phyloP scores from a whole-genome alignment of 2,888 invertebrate species.

The Drosophila neonasuta region DNA sequence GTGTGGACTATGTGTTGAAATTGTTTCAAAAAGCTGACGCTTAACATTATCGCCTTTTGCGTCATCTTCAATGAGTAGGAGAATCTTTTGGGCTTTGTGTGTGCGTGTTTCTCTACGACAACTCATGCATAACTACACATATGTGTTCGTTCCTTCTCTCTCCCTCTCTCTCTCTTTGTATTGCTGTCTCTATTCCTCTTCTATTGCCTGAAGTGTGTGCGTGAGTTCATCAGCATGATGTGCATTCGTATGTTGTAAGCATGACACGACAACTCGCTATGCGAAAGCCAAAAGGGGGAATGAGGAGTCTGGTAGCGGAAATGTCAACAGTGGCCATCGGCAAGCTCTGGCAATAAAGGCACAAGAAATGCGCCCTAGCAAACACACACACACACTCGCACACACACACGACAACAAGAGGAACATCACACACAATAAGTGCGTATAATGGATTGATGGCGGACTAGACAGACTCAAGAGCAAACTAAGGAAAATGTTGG shows the following conservation, averaged over 20 bases:
- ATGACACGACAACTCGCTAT: slow-evolving; percentile 39
- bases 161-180: neutral
- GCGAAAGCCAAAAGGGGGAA: neutral
- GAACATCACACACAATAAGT: slow-evolving; percentile 41
- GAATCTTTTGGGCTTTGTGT: slow-evolving; percentile 19
- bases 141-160: neutral
- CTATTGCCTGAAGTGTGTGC: slow-evolving; percentile 1
- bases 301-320: slow-evolving; percentile 46
- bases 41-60: slow-evolving; percentile 67
- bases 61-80: slow-evolving; percentile 50
- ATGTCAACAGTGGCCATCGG: slow-evolving; percentile 58
- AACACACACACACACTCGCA: no score
- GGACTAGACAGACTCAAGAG: slow-evolving; percentile 21
- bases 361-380: slow-evolving; percentile 19
- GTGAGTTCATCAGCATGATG: slow-evolving; percentile 56
- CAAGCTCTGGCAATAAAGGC: slow-evolving; percentile 43
- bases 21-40: slow-evolving; percentile 71
- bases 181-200: no score
- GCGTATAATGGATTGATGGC: slow-evolving; percentile 55
- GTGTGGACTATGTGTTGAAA: slow-evolving; percentile 56
- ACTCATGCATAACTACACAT: slow-evolving; percentile 37
- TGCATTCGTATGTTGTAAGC: slow-evolving; percentile 54
- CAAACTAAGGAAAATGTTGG: slow-evolving; percentile 14
- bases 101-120: slow-evolving; percentile 27
- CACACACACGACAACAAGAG: no score